A percentile compares a stretch with the other conserved stretches of the same genome.
Evolutionary conservation across 2,113 vertebrate genomes (phyloP).

Genomic region (Microcebus murinus): DNA sequence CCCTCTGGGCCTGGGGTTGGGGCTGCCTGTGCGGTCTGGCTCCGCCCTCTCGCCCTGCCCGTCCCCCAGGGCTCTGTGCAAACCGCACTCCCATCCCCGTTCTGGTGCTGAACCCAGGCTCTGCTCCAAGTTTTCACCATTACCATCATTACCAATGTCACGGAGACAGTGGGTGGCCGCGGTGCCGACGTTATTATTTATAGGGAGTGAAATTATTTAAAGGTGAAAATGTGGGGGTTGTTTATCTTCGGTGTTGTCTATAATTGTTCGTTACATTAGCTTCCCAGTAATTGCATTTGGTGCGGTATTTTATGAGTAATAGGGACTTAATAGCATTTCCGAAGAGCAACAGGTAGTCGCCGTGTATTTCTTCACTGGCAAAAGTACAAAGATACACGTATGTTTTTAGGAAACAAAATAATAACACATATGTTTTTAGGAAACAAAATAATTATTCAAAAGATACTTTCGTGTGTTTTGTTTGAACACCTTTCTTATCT

Average conservation of each 20-base stretch:
- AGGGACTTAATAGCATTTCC: neutral
- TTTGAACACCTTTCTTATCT: neutral
- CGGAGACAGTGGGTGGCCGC: accelerated
- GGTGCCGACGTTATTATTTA: neutral
- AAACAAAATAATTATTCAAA: neutral
- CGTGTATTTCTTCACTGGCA: neutral
- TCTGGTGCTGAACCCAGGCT: neutral
- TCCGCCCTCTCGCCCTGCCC: accelerated
- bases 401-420: neutral
- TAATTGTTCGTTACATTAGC: neutral
- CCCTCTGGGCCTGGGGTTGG: neutral
- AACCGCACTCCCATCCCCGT: accelerated
- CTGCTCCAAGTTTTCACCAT: accelerated
- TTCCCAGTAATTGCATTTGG: neutral
- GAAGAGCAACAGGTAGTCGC: neutral
- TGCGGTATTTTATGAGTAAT: neutral
- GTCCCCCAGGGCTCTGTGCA: accelerated
- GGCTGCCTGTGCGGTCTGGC: accelerated
- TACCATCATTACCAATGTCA: neutral
- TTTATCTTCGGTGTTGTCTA: neutral
- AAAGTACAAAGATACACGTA: neutral
- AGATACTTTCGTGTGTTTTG: neutral
- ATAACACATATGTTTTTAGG: neutral
- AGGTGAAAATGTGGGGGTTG: too few species aligned
- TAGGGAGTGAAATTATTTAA: neutral